Evolutionary conservation across 2,888 invertebrate genomes (phyloP).

Genomic region (Ornithoptera priamus): DNA sequence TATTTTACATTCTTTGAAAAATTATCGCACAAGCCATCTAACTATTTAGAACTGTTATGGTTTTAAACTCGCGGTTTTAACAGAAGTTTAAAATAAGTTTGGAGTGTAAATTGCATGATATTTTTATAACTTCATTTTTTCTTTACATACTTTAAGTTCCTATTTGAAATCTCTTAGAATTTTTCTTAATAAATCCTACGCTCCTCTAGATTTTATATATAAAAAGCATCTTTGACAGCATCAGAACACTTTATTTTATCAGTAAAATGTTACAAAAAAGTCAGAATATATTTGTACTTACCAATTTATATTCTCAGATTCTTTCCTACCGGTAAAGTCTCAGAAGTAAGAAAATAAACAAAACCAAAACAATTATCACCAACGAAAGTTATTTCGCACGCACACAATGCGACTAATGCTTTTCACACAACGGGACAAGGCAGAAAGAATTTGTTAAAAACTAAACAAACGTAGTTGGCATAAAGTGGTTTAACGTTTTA

Average conservation of each 20-base stretch:
- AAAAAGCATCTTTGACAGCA: no score
- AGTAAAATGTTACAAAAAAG: neutral
- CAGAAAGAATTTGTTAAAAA: slow-evolving; percentile 40
- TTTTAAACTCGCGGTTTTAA: no score
- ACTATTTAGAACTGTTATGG: no score
- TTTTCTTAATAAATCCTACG: no score
- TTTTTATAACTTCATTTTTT: no score
- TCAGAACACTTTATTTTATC: neutral
- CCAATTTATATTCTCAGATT: slow-evolving; percentile 30
- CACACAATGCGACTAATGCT: slow-evolving; percentile 61
- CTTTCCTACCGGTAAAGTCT: slow-evolving; percentile 3
- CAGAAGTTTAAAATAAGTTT: no score
- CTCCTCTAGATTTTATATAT: no score
- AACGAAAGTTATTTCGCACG: slow-evolving; percentile 56
- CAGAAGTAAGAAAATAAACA: slow-evolving; percentile 41
- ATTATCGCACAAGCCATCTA: no score
- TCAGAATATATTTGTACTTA: slow-evolving; percentile 29
- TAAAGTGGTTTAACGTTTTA: slow-evolving; percentile 34
- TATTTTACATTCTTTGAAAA: no score
- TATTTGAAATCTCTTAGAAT: no score
- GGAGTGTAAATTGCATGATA: no score
- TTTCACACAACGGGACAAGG: slow-evolving; percentile 60
- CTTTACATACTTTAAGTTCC: no score
- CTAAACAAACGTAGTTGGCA: slow-evolving; percentile 44
- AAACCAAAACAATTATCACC: slow-evolving; percentile 68